These are phyloP conservation scores for Gila orcuttii DNA, from an alignment of 2,113 vertebrate species.

Conservation along the genomic window DNA sequence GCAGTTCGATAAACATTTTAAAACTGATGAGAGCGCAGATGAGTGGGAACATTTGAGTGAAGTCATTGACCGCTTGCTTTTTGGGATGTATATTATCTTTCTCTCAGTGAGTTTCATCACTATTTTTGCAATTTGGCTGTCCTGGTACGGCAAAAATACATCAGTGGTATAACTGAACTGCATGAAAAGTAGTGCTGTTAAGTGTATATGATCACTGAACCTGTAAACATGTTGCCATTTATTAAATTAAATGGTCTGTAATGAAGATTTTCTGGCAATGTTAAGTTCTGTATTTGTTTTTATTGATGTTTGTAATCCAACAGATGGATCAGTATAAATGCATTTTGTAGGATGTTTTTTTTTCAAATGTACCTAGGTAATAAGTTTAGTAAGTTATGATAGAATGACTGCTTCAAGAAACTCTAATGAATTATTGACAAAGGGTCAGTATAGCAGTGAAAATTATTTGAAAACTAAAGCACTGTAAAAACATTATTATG, in stretches of 20 bases:
- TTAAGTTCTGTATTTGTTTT: neutral
- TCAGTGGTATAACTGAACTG: neutral
- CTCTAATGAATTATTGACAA: neutral
- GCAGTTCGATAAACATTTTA: neutral
- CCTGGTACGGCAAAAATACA: neutral
- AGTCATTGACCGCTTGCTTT: conserved; percentile 21
- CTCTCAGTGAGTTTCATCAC: conserved; percentile 1
- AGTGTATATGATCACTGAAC: neutral
- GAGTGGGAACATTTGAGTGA: conserved; percentile 10
- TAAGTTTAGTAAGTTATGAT: no score
- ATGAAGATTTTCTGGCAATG: neutral
- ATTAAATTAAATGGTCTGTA: neutral
- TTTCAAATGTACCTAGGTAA: no score
- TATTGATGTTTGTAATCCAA: neutral
- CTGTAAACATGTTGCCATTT: neutral
- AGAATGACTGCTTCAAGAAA: no score
- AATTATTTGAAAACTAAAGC: neutral
- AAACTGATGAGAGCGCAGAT: neutral
- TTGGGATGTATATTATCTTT: neutral
- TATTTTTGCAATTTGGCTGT: neutral
- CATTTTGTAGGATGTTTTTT: no score
- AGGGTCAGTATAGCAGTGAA: neutral
- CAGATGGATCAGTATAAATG: no score
- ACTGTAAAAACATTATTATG: neutral
- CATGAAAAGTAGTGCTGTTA: neutral